Evolutionary conservation across 2,797 vertebrate genomes (phyloP).

Genomic region (Poeciliopsis gracilis): DNA sequence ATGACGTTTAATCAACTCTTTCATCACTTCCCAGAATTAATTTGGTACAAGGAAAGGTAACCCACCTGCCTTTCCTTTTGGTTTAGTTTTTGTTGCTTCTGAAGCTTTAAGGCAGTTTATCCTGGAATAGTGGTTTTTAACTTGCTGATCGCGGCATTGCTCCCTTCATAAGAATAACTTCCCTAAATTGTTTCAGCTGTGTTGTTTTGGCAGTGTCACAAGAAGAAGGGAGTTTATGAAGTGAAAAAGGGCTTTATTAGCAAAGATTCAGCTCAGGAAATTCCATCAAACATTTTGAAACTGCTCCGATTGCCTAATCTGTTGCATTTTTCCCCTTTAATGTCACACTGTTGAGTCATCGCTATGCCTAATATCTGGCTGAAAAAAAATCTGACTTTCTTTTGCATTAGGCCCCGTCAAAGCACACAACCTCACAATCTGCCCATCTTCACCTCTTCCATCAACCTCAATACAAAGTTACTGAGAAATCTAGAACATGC

Average conservation of each 20-base stretch:
- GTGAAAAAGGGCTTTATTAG: not conserved
- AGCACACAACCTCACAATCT: not conserved
- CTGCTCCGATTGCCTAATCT: not conserved
- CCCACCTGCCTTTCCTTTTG: not conserved
- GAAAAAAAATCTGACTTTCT: not conserved
- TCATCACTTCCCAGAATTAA: not conserved
- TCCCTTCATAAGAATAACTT: not conserved
- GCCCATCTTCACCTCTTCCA: not conserved
- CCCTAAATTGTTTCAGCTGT: not conserved
- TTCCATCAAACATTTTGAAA: constrained; percentile 4
- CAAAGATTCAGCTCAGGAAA: not conserved
- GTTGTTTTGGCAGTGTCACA: not conserved
- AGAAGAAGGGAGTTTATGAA: not conserved
- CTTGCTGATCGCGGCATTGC: not conserved
- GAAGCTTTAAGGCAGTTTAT: not conserved
- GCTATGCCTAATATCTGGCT: not conserved
- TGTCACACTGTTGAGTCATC: not conserved
- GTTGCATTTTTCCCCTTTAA: not conserved
- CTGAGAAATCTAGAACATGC: not conserved
- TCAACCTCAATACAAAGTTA: not conserved
- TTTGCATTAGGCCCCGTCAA: not conserved
- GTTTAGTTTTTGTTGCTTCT: not conserved
- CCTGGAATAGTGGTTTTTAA: not conserved
- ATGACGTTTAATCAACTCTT: not conserved
- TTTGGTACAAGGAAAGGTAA: not conserved